phyloP scores from a whole-genome alignment of 2,888 invertebrate species.

The Euzetes globulus region DNA sequence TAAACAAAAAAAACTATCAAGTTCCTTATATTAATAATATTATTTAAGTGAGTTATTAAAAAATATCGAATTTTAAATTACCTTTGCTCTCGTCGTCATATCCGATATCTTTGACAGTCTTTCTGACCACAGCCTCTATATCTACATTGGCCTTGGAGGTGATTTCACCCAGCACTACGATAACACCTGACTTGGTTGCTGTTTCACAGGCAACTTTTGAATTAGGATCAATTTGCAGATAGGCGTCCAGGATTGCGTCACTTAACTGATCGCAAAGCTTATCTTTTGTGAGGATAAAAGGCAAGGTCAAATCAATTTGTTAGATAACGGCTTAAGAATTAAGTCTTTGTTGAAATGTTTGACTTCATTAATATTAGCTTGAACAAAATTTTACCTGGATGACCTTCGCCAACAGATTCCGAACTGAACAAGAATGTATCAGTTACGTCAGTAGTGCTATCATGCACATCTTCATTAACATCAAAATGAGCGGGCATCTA shows the following conservation, averaged over 20 bases:
- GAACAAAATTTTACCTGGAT: constrained; percentile 66
- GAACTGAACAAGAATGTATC: constrained; percentile 92
- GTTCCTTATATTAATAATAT: too few species aligned
- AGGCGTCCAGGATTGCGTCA: constrained; percentile 57
- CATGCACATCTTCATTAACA: too few species aligned
- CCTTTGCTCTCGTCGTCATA: constrained; percentile 97
- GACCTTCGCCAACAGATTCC: constrained; percentile 96
- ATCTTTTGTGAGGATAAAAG: constrained; percentile 41
- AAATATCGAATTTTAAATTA: too few species aligned
- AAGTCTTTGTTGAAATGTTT: too few species aligned
- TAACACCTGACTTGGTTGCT: constrained; percentile 98
- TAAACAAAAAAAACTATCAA: too few species aligned
- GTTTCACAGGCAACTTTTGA: constrained; percentile 98
- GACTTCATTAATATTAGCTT: too few species aligned
- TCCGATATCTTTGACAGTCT: constrained; percentile 94
- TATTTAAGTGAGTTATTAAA: too few species aligned
- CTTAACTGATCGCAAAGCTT: constrained; percentile 53
- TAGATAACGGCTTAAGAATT: too few species aligned
- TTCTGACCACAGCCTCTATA: constrained; percentile 92
- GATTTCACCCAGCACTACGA: constrained; percentile 95
- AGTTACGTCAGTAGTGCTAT: too few species aligned
- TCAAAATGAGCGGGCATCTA: too few species aligned
- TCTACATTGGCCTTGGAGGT: constrained; percentile 96
- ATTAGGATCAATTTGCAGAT: constrained; percentile 84
- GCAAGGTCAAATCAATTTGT: background rate